Base-by-base conservation (phyloP, 2,888 invertebrate genomes). In the Euplagia quadripunctaria region DNA sequence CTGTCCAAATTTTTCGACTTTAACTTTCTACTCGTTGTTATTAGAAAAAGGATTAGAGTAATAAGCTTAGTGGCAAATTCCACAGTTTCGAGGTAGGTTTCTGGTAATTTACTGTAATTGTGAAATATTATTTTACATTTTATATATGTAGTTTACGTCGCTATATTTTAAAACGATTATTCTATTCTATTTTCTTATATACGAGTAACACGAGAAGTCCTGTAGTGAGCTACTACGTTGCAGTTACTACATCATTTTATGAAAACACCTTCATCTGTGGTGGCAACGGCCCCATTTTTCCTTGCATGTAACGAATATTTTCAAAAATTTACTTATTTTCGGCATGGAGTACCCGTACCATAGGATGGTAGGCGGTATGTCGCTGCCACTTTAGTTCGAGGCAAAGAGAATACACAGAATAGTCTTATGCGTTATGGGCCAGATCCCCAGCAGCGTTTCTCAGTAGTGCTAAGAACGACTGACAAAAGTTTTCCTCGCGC, bases 1-100 rank as follows among this genome's bases (percentile, higher is more conserved):
- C 80, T 82, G 84, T 71, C 76, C 66, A 82, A 86, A 86, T 86
- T 86, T 84, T 83, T 84, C 78, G 74, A 83, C 79, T 85, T 83
- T 68, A 81, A 84, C 73, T 81, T 84, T 80, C 49, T 78, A 80
- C 76, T 70, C 72, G 70, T 79, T 82, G 78, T 80, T 83, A 80
- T 78, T 76, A 68, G 73, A 72, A 67, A 70, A 77, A 76, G 77
- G 69, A 74, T 81, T 77, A 72, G 49, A 8, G n/a, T 41, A 43
- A 51, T 70, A 70, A 63, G 43, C 69, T 67, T 66, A 52, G 69
- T 73, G 63, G 51, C 16, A 41, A 69, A 43, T 61, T 20, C 6
- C n/a, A 51, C 41, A 9, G 49, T 46, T 49, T 51, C 11, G 17
- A 42, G 16, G 12, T 42, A 46, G 16, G 16, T 55, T 31, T 14